These are phyloP conservation scores for Micromussa lordhowensis DNA, from an alignment of 92 coral and sea anemone species.

Conservation along the genomic window DNA sequence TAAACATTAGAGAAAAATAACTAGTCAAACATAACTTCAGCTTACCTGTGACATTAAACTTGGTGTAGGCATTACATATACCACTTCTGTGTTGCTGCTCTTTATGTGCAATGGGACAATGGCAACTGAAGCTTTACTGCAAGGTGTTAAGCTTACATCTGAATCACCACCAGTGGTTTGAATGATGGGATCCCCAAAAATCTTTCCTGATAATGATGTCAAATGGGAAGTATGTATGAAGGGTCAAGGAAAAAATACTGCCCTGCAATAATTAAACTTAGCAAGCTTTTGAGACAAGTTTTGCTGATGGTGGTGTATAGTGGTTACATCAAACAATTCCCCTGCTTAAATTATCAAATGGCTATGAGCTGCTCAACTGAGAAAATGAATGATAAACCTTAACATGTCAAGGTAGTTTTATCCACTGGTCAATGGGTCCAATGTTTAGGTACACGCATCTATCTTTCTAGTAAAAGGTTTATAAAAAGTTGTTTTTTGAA, in stretches of 20 bases:
- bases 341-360: background rate
- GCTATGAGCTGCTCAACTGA: too few relatives aligned
- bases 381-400: too few relatives aligned
- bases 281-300: background rate
- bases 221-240: background rate
- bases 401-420: too few relatives aligned
- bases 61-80: constrained; percentile 39
- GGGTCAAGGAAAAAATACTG: constrained; percentile 12
- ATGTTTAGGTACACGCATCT: too few relatives aligned
- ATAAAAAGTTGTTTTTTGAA: too few relatives aligned
- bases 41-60: constrained; percentile 34
- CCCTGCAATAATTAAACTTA: background rate
- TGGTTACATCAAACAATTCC: background rate
- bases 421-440: too few relatives aligned
- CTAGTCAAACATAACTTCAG: background rate
- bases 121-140: constrained; percentile 37
- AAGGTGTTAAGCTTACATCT: constrained; percentile 40
- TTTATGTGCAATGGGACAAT: constrained; percentile 38
- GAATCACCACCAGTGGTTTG: constrained; percentile 21
- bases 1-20: too few relatives aligned
- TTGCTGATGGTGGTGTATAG: background rate
- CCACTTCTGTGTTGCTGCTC: constrained; percentile 4
- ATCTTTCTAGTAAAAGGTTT: too few relatives aligned
- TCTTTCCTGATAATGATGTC: constrained; percentile 5
- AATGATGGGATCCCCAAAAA: constrained; percentile 28